phyloP scores from a whole-genome alignment of 2,797 vertebrate species.

The Diplodus puntazzo region DNA sequence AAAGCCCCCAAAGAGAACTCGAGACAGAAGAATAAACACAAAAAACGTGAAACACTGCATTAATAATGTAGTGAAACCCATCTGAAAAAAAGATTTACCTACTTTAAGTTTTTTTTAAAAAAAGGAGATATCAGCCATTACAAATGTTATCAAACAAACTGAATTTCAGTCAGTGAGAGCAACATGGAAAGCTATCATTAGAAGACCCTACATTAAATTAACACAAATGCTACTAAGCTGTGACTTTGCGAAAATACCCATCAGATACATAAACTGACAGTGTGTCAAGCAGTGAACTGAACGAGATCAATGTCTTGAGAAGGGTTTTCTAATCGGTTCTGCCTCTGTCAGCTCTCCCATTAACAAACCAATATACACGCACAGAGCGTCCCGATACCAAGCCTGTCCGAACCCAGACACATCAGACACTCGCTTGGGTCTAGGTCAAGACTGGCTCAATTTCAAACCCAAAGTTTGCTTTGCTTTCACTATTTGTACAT shows the following conservation, averaged over 20 bases:
- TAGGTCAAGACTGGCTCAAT: constrained; percentile 84
- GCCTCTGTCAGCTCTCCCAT: constrained; percentile 73
- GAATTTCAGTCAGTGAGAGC: constrained; percentile 86
- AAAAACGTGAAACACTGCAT: constrained; percentile 78
- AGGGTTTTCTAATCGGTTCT: constrained; percentile 58
- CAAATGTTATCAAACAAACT: constrained; percentile 84
- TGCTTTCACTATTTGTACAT: constrained; percentile 86
- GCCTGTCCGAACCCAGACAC: constrained; percentile 59
- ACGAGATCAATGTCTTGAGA: constrained; percentile 66
- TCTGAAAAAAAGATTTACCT: constrained; percentile 73
- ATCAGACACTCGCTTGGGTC: constrained; percentile 55
- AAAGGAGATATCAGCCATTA: constrained; percentile 71
- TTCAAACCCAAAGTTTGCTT: constrained; percentile 77
- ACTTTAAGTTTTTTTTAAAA: constrained; percentile 63
- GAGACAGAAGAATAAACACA: constrained; percentile 74
- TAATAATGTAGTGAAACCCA: constrained; percentile 86
- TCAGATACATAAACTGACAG: constrained; percentile 67
- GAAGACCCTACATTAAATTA: constrained; percentile 81
- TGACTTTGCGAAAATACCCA: constrained; percentile 75
- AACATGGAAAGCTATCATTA: constrained; percentile 82
- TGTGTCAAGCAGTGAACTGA: constrained; percentile 57
- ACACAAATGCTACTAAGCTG: constrained; percentile 73
- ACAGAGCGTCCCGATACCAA: constrained; percentile 73
- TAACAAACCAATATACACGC: constrained; percentile 84
- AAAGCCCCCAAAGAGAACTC: constrained; percentile 77